Evolutionary conservation across 2,888 invertebrate species (phyloP), one percentile per base, ranked within the genome.

Genomic region (Leptinotarsa peninsularis): DNA sequence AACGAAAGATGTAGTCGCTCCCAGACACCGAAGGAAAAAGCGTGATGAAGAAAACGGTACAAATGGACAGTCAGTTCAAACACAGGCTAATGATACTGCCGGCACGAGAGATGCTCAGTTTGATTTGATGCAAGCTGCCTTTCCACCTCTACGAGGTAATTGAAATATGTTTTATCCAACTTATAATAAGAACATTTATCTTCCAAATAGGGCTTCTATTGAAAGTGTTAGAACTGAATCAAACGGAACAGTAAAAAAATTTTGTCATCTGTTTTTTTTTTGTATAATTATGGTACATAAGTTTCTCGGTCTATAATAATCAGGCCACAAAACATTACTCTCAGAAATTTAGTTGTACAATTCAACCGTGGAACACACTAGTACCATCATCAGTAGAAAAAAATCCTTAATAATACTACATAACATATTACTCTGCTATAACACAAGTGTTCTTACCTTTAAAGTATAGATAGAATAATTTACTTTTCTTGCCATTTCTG

Each of bases 51-150:
- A 83, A 49, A 69, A 21, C 14, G 49, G 87, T 21, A 67, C 69
- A 5, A 78, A 71, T 63, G 76, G 77, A 67, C 78, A 77, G 43
- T 73, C 79, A 21, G 79, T 78, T 23, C 83, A 83, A 68, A 72
- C 80, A 54, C 82, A 80, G 76, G 80, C 79, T 68, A 70, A 33
- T 14, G 58, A 58, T 70, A 60, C 79, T 3, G 78, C 79, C 10
- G 80, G 86, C 83, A 87, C 87, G 76, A 86, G 89, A 87, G 90
- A 91, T 76, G 91, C 91, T 58, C 92, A 94, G 85, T 95, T 95
- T 88, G 95, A 95, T 88, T 90, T 95, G 82, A 94, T 94, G 88
- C 93, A 94, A 75, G 91, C 93, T 71, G 94, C 94, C 72, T 95
- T 95, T 87, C 95, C 95, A 79, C 95, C 95, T 76, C 90, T 95